Percentiles rank a stretch among this genome's conserved stretches.
phyloP scores from a whole-genome alignment of 2,113 vertebrate species.

The Psittacula cyanocephala region DNA sequence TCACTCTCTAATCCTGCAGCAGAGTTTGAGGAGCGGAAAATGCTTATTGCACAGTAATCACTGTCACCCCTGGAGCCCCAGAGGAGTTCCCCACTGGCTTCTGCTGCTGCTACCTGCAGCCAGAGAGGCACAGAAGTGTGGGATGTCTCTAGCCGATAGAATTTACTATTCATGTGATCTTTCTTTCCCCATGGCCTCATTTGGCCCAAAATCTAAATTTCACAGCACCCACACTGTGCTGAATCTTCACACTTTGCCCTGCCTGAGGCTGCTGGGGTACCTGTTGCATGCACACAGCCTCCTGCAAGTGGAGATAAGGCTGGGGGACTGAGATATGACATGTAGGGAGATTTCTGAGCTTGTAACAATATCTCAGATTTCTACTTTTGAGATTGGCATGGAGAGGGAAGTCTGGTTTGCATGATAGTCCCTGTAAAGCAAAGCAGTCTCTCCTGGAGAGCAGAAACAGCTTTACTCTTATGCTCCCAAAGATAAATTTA shows the following conservation, averaged over 20 bases:
- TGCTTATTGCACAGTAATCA: background rate
- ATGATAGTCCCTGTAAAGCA: background rate
- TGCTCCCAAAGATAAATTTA: background rate
- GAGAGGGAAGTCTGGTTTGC: background rate
- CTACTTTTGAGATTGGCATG: background rate
- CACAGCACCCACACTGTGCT: background rate
- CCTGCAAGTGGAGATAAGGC: background rate
- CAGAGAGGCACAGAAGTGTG: background rate
- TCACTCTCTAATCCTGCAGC: background rate
- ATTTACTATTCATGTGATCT: background rate
- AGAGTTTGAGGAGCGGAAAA: background rate
- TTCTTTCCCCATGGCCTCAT: background rate
- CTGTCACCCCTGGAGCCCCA: background rate
- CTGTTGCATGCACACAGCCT: background rate
- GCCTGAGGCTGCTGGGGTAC: background rate
- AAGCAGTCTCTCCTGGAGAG: background rate
- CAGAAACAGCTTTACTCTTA: background rate
- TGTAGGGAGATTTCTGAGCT: background rate
- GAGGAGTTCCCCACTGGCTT: background rate
- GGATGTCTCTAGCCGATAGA: background rate
- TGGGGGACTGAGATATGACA: background rate
- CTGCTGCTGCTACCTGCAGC: background rate
- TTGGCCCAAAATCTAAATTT: background rate
- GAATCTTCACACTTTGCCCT: background rate
- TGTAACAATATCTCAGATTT: background rate